A percentile compares a stretch with the other conserved stretches of the same genome.
Conservation (phyloP, 2,797 vertebrate species). For the Astyanax mexicanus region DNA sequence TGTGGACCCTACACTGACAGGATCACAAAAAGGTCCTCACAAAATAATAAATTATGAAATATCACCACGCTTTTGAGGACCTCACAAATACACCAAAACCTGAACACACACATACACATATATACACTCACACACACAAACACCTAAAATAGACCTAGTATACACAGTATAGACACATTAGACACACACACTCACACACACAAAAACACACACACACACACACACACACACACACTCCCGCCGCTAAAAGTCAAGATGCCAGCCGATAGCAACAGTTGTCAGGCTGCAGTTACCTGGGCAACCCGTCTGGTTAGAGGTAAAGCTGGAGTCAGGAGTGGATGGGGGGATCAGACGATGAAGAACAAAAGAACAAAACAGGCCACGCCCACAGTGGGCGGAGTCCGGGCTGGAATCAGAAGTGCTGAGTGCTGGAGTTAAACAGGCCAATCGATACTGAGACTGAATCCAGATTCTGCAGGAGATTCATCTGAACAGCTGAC, state of each 20-base stretch:
- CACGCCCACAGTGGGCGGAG: conserved; percentile 5
- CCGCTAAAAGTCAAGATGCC: conserved; percentile 66
- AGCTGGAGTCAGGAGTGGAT: conserved; percentile 64
- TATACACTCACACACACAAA: too few relatives aligned
- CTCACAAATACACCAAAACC: too few relatives aligned
- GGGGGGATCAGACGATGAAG: conserved; percentile 42
- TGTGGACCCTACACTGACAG: too few relatives aligned
- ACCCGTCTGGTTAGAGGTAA: conserved; percentile 78
- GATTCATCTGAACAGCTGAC: neutral
- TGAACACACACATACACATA: too few relatives aligned
- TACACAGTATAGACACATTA: too few relatives aligned
- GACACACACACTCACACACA: conserved; percentile 40
- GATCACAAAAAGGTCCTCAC: too few relatives aligned
- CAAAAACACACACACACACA: conserved; percentile 20
- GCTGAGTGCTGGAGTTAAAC: neutral
- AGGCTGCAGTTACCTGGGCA: conserved; percentile 82
- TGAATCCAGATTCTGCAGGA: neutral
- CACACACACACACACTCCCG: too few relatives aligned
- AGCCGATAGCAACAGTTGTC: conserved; percentile 80
- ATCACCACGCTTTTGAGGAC: too few relatives aligned
- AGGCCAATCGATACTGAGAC: neutral
- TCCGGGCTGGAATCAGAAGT: neutral
- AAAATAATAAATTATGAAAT: too few relatives aligned
- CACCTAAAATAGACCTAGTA: too few relatives aligned
- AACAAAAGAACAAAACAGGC: conserved; percentile 26